Evolutionary conservation across 1,140 invertebrate species (phyloP), one percentile per base, ranked within the genome.

Genomic region (Drosophila tsacasi): DNA sequence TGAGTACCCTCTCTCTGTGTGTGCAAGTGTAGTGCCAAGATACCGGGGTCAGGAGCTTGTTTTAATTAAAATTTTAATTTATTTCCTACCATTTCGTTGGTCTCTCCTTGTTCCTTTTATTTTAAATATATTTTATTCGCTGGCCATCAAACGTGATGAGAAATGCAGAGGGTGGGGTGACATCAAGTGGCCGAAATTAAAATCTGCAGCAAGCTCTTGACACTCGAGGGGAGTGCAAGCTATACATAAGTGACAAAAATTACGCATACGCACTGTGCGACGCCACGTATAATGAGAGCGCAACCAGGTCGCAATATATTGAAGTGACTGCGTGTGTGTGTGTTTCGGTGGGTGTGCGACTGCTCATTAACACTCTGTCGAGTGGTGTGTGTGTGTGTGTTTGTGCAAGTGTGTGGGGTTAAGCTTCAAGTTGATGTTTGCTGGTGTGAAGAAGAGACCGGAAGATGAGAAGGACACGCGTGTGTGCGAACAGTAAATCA

Each of bases 61-160:
- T 89, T 89, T 89, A 90, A 89, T 89, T 89, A 89, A 84, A 89
- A 90, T 85, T 89, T 90, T 84, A 79, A 89, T 85, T 90, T 81
- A 75, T 81, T 85, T 84, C 52, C 42, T 57, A 32, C 42, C 61
- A 25, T 35, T 64, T 62, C 21, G 54, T 23, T 17, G 10, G 7
- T 35, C 21, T 10, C 35, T 15, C 3, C 35, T 23, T 12, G 2
- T 7, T 23, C 9, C 47, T n/a, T n/a, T 39, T 57, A 23, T 10
- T 55, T 57, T 39, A 39, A 39, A 57, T 57, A 57, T 57, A 57
- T 57, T 57, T 65, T 63, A 61, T 59, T 37, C 35, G 21, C 54
- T 25, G 44, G 40, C 66, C 39, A 58, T 58, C 37, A 55, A 44
- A 71, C 63, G 65, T 19, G 35, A 46, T 71, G 50, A 10, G 65